These are phyloP conservation scores for Varanus komodoensis DNA, from an alignment of 2,113 vertebrate species.

Conservation along the genomic window DNA sequence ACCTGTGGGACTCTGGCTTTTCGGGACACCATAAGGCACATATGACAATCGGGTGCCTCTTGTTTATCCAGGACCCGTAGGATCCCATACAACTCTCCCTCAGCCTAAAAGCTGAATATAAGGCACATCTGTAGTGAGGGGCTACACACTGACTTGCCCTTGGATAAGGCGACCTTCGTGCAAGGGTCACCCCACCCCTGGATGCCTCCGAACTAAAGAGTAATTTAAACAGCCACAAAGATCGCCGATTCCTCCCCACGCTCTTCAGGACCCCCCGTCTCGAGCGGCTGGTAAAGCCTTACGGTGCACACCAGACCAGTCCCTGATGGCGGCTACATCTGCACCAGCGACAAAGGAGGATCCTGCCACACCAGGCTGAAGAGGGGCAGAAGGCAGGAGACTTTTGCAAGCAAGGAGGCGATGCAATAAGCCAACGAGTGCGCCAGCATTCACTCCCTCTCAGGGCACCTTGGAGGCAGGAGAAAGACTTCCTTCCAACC, in stretches of 20 bases:
- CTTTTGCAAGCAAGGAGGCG: background rate
- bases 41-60: background rate
- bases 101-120: background rate
- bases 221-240: background rate
- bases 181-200: background rate
- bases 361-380: background rate
- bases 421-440: background rate
- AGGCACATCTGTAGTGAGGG: background rate
- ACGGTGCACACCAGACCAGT: accelerated
- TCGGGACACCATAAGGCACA: too few species aligned
- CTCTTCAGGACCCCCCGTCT: background rate
- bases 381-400: background rate
- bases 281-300: background rate
- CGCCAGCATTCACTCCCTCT: background rate
- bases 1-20: too few species aligned
- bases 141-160: background rate
- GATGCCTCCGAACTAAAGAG: background rate
- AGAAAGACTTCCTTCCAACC: background rate
- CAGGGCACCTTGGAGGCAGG: background rate
- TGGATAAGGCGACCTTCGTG: background rate
- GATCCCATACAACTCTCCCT: background rate
- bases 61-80: background rate
- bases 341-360: background rate
- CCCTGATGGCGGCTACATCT: background rate
- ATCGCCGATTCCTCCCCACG: background rate